These are phyloP conservation scores for Meloidogyne floridensis DNA, from an alignment of 1,140 invertebrate species.

Conservation along the genomic window DNA sequence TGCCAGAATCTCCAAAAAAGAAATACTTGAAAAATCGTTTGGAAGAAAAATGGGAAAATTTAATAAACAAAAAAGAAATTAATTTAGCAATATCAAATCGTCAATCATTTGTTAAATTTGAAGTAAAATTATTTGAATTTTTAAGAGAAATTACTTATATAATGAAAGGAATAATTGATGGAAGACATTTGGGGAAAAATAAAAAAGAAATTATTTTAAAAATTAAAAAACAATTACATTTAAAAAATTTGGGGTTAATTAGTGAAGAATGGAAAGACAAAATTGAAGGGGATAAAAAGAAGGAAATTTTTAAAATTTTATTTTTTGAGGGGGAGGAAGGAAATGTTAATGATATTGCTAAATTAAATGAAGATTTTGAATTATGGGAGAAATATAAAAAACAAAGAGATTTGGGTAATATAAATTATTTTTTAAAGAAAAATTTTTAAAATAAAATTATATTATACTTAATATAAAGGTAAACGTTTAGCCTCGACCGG, in stretches of 20 bases:
- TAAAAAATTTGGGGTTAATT: not conserved
- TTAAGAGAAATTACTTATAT: not conserved
- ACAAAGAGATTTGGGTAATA: not conserved
- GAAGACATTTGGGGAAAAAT: not conserved
- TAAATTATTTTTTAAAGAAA: not conserved
- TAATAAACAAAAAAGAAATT: not conserved
- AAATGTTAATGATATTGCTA: not conserved
- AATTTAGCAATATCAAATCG: not conserved
- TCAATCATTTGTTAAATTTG: not conserved
- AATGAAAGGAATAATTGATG: slow-evolving; percentile 1
- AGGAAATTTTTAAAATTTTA: not conserved
- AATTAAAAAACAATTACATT: not conserved
- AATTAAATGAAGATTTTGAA: not conserved
- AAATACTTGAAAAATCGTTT: not conserved
- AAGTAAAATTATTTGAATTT: not conserved
- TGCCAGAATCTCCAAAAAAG: not conserved
- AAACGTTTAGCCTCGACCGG: too few species aligned
- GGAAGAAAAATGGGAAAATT: not conserved
- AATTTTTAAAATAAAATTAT: too few species aligned
- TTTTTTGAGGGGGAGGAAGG: not conserved
- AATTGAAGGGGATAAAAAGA: not conserved
- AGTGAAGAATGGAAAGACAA: not conserved
- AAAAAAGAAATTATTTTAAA: not conserved
- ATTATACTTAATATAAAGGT: too few species aligned
- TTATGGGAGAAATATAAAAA: not conserved